Evolutionary conservation across 2,797 vertebrate species (phyloP).

Genomic region (Anas acuta): DNA sequence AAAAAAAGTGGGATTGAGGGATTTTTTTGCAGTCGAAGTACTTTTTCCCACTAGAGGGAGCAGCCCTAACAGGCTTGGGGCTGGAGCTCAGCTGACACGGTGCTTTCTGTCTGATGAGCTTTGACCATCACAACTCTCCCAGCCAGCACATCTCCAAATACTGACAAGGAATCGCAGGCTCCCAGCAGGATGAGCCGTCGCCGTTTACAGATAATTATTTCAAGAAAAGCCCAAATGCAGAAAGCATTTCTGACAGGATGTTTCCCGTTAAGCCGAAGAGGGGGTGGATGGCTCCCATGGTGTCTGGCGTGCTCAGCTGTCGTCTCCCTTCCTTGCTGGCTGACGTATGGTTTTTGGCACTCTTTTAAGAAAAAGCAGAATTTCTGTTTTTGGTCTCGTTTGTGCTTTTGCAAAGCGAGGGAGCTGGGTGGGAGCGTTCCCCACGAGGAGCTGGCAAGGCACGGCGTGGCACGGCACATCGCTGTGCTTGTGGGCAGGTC

Average conservation of each 20-base stretch:
- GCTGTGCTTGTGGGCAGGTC: not conserved
- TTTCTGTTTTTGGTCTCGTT: not conserved
- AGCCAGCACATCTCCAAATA: not conserved
- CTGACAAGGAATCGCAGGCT: not conserved
- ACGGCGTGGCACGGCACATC: not conserved
- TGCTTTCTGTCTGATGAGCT: not conserved
- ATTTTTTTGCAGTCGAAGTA: not conserved
- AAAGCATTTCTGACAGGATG: constrained; percentile 17
- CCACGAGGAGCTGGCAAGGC: not conserved
- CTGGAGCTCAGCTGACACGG: not conserved
- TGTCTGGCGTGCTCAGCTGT: constrained; percentile 4
- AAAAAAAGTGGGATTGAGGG: fast-evolving
- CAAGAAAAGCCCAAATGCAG: not conserved
- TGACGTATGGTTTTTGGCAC: not conserved
- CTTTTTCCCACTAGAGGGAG: constrained; percentile 73
- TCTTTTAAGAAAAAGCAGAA: not conserved
- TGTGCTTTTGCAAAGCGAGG: not conserved
- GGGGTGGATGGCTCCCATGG: constrained; percentile 4
- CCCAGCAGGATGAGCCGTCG: not conserved
- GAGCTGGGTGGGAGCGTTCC: not conserved
- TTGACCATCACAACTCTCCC: not conserved
- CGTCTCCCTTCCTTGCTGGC: constrained; percentile 11
- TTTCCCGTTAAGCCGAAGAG: not conserved
- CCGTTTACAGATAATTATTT: not conserved
- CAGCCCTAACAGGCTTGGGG: constrained; percentile 41